These are phyloP conservation scores for Lepus townsendii DNA, from an alignment of 2,797 vertebrate species.

Conservation along the genomic window DNA sequence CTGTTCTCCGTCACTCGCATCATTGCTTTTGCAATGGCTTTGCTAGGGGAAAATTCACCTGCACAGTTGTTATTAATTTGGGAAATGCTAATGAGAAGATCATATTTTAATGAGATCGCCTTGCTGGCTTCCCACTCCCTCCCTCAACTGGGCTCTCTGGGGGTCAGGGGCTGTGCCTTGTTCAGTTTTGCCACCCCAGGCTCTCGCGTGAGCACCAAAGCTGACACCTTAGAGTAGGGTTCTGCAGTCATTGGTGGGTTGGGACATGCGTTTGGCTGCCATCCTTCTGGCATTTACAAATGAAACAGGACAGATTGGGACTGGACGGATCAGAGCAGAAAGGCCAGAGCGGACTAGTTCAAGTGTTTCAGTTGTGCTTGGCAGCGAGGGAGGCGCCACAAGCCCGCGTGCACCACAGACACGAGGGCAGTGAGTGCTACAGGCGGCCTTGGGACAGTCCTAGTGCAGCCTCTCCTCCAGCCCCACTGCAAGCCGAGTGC, in stretches of 20 bases:
- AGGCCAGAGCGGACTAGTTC: background rate
- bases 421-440: background rate
- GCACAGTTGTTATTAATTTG: background rate
- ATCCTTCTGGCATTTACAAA: background rate
- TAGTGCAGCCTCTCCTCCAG: background rate
- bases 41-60: background rate
- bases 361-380: background rate
- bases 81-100: slow-evolving; percentile 11
- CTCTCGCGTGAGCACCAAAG: background rate
- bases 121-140: too few species aligned
- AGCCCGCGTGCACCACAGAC: fast-evolving
- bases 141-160: background rate
- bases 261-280: background rate
- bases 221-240: background rate
- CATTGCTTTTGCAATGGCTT: background rate
- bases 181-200: background rate
- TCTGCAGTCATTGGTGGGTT: background rate
- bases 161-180: background rate
- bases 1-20: background rate
- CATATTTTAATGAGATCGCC: background rate
- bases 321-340: background rate
- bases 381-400: background rate
- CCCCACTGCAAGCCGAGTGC: background rate
- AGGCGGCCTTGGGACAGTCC: background rate
- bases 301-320: background rate